Evolutionary conservation across 2,888 invertebrate genomes (phyloP), one percentile per base, ranked within the genome.

Genomic region (Andrena haemorrhoa): DNA sequence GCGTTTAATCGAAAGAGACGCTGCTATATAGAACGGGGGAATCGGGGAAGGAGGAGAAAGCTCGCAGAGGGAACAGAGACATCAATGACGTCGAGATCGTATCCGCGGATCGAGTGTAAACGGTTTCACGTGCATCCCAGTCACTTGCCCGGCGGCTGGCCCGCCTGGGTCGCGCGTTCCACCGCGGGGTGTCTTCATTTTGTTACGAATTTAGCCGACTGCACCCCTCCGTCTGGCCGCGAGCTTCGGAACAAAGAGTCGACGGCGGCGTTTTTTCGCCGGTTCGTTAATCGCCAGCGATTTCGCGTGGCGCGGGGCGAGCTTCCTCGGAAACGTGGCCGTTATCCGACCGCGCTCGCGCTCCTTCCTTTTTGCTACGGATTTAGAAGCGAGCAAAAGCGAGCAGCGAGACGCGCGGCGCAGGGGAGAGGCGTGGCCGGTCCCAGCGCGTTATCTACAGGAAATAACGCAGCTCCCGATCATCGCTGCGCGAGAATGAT

Each of bases 351-450:
- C 73, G 65, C n/a, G 65, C n/a, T 33, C n/a, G n/a, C 41, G 51
- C 33, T 74, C 79, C 31, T 41, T 82, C 69, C 65, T 79, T 88
- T 89, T 88, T 80, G 81, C 78, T 87, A 86, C 89, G 58, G 83
- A 89, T 89, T 88, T 89, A 89, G 89, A 82, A 86, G 41, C 7
- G 26, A 23, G 58, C 26, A 23, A 72, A 79, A 81, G 61, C 73
- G 75, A 86, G 41, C 51, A 71, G 81, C 60, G 64, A 81, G 80
- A 82, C 64, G 64, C 1, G 1, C 16, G 4, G 41, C 51, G 23
- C 20, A 56, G 64, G 35, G 74, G 72, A 70, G 74, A 72, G 78
- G 71, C 80, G 79, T 68, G 77, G 79, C 60, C 75, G 75, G 20
- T 63, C 63, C 63, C 47, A 12, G 63, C 29, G 47, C 31, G 51